These are phyloP conservation scores for Ypsolopha scabrella DNA, from an alignment of 2,888 invertebrate species.

Conservation along the genomic window DNA sequence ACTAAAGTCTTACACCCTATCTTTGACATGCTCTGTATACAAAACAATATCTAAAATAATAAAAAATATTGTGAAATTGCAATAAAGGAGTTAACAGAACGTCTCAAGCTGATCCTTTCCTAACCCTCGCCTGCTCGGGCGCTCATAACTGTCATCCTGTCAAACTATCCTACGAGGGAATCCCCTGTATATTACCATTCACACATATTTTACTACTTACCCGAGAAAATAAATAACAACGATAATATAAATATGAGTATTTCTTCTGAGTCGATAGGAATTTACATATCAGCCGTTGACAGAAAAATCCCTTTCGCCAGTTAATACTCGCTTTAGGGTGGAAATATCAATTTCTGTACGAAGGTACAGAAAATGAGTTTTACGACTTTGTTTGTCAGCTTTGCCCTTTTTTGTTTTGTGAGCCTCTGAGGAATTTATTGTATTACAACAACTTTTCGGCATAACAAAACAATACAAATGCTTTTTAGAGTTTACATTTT, in stretches of 20 bases:
- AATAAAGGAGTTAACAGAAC: slow-evolving; percentile 49
- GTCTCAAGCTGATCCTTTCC: slow-evolving; percentile 21
- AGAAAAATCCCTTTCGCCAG: slow-evolving; percentile 44
- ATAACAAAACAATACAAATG: neutral
- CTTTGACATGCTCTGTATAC: neutral
- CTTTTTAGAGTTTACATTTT: too few relatives aligned
- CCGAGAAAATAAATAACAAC: slow-evolving; percentile 65
- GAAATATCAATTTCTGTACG: slow-evolving; percentile 28
- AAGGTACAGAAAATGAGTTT: slow-evolving; percentile 4
- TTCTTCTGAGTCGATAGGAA: slow-evolving; percentile 51
- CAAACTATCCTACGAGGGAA: slow-evolving; percentile 54
- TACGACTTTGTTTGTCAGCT: slow-evolving; percentile 1
- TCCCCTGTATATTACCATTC: slow-evolving; percentile 59
- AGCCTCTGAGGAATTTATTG: neutral
- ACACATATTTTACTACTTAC: slow-evolving; percentile 60
- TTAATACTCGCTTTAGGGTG: slow-evolving; percentile 37
- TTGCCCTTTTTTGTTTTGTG: neutral
- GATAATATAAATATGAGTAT: slow-evolving; percentile 60
- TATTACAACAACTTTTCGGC: neutral
- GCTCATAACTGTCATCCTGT: slow-evolving; percentile 64
- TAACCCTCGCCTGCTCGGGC: slow-evolving; percentile 20
- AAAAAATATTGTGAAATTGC: slow-evolving; percentile 26
- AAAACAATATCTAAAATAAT: slow-evolving; percentile 14
- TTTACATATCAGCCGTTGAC: slow-evolving; percentile 67
- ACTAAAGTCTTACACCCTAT: too few relatives aligned